Evolutionary conservation across 1,140 invertebrate genomes (phyloP).

Genomic region (Elymnias hypermnestra): DNA sequence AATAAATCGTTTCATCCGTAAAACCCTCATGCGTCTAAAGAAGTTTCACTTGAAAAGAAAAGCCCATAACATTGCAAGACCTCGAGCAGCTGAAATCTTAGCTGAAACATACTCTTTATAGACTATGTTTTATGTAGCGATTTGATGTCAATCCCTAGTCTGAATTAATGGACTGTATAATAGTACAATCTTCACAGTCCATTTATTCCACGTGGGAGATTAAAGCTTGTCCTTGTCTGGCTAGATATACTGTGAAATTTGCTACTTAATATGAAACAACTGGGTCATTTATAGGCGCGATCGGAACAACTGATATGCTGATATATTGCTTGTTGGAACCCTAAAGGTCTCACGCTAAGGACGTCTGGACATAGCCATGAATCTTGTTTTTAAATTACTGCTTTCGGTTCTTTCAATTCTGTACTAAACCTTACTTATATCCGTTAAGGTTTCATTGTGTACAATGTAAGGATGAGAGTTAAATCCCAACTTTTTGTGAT

Average conservation of each 20-base stretch:
- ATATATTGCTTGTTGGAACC: constrained; percentile 12
- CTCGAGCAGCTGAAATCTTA: too few relatives aligned
- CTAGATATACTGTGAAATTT: constrained; percentile 2
- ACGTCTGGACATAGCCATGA: constrained; percentile 3
- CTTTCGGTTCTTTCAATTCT: background rate
- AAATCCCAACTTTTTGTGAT: too few relatives aligned
- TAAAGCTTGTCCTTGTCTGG: constrained; percentile 10
- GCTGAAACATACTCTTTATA: too few relatives aligned
- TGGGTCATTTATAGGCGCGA: constrained; percentile 19
- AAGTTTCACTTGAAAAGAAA: too few relatives aligned
- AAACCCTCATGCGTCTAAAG: too few relatives aligned
- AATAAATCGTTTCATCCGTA: too few relatives aligned
- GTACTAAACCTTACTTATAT: too few relatives aligned
- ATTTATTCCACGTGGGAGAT: too few relatives aligned
- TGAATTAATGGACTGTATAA: background rate
- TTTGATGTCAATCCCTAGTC: background rate
- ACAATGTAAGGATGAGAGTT: too few relatives aligned
- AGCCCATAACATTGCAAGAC: too few relatives aligned
- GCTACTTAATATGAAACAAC: constrained; percentile 13
- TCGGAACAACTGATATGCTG: constrained; percentile 17
- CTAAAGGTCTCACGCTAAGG: constrained; percentile 21
- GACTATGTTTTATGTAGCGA: too few relatives aligned
- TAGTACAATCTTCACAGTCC: background rate
- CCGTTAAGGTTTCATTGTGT: too few relatives aligned
- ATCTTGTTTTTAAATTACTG: background rate